Base-by-base conservation (phyloP, 2,888 invertebrate genomes). In the Epistrophe eligans region DNA sequence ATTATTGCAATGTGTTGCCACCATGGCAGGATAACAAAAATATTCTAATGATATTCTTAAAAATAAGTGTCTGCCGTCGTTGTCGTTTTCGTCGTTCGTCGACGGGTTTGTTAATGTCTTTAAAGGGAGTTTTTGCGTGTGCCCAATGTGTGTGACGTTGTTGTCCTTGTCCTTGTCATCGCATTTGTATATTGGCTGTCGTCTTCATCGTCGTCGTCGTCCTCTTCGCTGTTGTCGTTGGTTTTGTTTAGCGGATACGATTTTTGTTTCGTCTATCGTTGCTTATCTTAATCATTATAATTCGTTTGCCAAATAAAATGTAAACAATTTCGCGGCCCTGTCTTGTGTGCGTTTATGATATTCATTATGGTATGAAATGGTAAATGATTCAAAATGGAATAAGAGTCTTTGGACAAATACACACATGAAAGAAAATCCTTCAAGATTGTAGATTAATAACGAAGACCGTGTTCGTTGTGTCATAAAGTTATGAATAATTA, bases 281-380 rank as follows among this genome's bases (percentile, higher is more conserved):
- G 84, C 81, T 77, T 85, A 85, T 85, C 84, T 85, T 73, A 85
- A 85, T 67, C 67, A 67, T 85, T 81, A 81, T 81, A 85, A 85
- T 64, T 77, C 85, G 81, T 64, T 77, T 74, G 62, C 55, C 32
- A 77, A 77, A 77, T 81, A 74, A 81, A 85, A 85, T 85, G 85
- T 85, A 77, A 85, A 85, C 85, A 81, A 81, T 55, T 58, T 73
- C 55, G 80, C 52, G 48, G 64, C 48, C 13, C 24, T 32, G 62
- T 57, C 60, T 66, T 83, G 83, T 79, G 72, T 73, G 58, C 60
- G 84, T 55, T 79, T 64, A 66, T 67, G 57, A 67, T 77, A 70
- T 74, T 77, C 70, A 81, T 77, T 77, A 74, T 40, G 50, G 17
- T n/a, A 66, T 62, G 15, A 40, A 43, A 64, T 72, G 72, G 66